These are phyloP conservation scores for Cephus runcator DNA, from an alignment of 2,888 invertebrate species.

Conservation along the genomic window DNA sequence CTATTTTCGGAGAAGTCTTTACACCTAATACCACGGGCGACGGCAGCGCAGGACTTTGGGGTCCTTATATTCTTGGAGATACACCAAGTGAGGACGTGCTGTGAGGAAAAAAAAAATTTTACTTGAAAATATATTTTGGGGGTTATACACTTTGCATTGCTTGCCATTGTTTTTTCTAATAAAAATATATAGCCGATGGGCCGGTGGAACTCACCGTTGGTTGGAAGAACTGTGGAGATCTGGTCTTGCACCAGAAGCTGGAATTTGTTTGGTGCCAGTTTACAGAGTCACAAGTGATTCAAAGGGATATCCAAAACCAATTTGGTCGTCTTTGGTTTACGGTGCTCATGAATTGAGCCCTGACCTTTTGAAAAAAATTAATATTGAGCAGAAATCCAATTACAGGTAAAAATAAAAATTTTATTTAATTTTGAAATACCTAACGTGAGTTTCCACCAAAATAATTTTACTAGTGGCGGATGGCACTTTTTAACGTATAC, in stretches of 20 bases:
- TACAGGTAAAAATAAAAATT: constrained; percentile 57
- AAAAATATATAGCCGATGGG: constrained; percentile 44
- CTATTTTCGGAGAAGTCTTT: constrained; percentile 74
- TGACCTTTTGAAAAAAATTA: constrained; percentile 51
- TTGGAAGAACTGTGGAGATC: constrained; percentile 70
- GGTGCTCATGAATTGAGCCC: constrained; percentile 60
- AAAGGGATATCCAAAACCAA: constrained; percentile 47
- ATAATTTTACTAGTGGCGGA: constrained; percentile 68
- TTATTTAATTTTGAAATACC: neutral
- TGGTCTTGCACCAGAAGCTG: constrained; percentile 60
- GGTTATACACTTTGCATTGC: neutral
- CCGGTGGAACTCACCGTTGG: constrained; percentile 56
- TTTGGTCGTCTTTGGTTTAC: constrained; percentile 66
- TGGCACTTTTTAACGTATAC: constrained; percentile 75
- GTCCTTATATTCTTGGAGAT: constrained; percentile 73
- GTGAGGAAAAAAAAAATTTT: constrained; percentile 56
- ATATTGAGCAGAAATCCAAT: constrained; percentile 51
- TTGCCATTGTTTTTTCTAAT: neutral
- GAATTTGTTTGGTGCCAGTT: constrained; percentile 66
- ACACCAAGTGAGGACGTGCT: constrained; percentile 69
- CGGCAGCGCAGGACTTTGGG: constrained; percentile 82
- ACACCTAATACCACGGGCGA: constrained; percentile 82
- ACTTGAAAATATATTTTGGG: neutral
- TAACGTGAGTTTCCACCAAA: neutral
- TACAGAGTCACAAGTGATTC: constrained; percentile 60